phyloP scores from a whole-genome alignment of 92 coral and sea anemone species.

The Scolanthus callimorphus region DNA sequence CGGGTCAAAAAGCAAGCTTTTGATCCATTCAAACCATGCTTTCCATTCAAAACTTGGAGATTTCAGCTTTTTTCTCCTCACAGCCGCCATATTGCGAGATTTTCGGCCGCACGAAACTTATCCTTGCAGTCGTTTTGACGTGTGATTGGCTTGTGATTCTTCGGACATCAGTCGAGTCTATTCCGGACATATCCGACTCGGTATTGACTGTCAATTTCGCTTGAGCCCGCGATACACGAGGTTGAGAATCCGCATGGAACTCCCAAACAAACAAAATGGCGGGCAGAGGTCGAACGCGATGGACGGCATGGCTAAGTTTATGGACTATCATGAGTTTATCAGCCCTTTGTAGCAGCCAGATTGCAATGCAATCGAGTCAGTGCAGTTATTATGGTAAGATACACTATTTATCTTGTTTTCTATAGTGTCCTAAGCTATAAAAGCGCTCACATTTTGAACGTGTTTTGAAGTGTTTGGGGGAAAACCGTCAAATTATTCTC shows the following conservation, averaged over 20 bases:
- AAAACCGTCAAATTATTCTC: no score
- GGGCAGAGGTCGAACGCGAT: background rate
- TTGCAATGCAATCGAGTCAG: constrained; percentile 3
- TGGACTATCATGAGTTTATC: constrained; percentile 10
- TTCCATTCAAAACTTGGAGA: constrained; percentile 32
- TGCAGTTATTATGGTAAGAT: constrained; percentile 56
- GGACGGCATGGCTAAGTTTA: background rate
- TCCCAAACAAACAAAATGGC: constrained; percentile 36
- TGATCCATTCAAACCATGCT: constrained; percentile 34
- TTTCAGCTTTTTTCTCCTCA: constrained; percentile 46
- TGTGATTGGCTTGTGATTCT: no score
- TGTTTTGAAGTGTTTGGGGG: no score
- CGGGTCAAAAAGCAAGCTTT: constrained; percentile 62
- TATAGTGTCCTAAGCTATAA: no score
- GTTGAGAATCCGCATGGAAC: constrained; percentile 13
- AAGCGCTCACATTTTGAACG: no score
- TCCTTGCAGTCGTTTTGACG: no score
- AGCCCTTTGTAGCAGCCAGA: constrained; percentile 21
- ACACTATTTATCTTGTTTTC: background rate
- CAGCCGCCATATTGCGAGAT: constrained; percentile 74
- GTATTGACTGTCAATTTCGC: no score
- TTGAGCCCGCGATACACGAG: constrained; percentile 18
- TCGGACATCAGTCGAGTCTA: no score
- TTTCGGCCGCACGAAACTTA: no score
- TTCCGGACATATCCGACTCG: background rate